These are phyloP conservation scores for Cryptocephalus primarius DNA, from an alignment of 2,888 invertebrate species.

Conservation along the genomic window DNA sequence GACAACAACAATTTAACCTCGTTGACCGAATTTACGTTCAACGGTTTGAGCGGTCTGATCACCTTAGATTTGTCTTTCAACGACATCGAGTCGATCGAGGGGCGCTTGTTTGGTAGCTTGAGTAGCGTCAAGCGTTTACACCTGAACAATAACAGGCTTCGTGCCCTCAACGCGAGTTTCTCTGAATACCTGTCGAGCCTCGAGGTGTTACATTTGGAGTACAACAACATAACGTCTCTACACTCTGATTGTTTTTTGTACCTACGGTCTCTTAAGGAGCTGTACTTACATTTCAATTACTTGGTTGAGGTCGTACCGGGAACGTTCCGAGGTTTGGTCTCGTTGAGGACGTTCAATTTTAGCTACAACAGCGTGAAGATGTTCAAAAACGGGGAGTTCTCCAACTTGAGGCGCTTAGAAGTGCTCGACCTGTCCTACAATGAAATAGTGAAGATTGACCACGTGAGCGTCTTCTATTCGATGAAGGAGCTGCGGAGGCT, in stretches of 20 bases:
- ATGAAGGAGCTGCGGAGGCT: constrained; percentile 9
- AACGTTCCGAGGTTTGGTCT: constrained; percentile 10
- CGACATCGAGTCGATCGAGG: not conserved
- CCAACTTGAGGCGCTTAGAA: constrained; percentile 13
- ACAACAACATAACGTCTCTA: constrained; percentile 7
- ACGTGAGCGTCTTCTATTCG: constrained; percentile 13
- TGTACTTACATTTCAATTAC: not conserved
- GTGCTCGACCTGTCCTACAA: constrained; percentile 14
- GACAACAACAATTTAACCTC: constrained; percentile 7
- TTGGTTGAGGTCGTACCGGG: constrained; percentile 7
- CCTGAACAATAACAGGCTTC: not conserved
- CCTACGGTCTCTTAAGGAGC: not conserved
- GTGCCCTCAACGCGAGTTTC: not conserved
- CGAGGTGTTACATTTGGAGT: constrained; percentile 3
- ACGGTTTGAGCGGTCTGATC: constrained; percentile 5
- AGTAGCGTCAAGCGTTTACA: not conserved
- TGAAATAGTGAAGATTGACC: constrained; percentile 9
- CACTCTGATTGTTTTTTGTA: not conserved
- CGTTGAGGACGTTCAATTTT: constrained; percentile 9
- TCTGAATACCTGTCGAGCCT: not conserved
- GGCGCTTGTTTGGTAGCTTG: not conserved
- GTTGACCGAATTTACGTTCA: constrained; percentile 7
- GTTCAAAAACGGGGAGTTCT: constrained; percentile 15
- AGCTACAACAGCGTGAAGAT: constrained; percentile 11
- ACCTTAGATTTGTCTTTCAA: constrained; percentile 3